Percentiles rank a stretch among this genome's conserved stretches.
These are phyloP conservation scores for Nemotelus pantherinus DNA, from an alignment of 2,888 invertebrate species.

Conservation along the genomic window DNA sequence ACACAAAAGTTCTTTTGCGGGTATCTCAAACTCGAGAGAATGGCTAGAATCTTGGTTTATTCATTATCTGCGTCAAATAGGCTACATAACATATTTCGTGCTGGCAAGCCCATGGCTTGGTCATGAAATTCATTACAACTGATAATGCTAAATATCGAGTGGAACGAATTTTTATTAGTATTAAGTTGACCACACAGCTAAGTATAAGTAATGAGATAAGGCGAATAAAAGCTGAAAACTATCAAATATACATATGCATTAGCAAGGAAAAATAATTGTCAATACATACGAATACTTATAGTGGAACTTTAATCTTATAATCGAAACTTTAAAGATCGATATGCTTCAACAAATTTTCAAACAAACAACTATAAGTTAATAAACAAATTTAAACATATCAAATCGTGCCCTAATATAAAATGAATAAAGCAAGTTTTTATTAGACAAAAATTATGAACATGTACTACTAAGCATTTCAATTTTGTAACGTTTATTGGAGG, in stretches of 20 bases:
- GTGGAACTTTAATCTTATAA: constrained; percentile 5
- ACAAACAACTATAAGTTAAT: not conserved
- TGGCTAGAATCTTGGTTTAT: too few relatives aligned
- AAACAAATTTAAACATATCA: constrained; percentile 41
- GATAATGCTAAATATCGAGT: not conserved
- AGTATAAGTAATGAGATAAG: constrained; percentile 6
- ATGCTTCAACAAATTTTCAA: constrained; percentile 7
- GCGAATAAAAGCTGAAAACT: constrained; percentile 3
- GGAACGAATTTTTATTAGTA: constrained; percentile 36
- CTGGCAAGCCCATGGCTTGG: not conserved
- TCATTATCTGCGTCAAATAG: too few relatives aligned
- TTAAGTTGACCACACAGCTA: not conserved
- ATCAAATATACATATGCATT: not conserved
- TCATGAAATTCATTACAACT: not conserved
- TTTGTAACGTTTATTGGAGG: not conserved
- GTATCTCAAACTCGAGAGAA: too few relatives aligned
- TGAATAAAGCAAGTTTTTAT: not conserved
- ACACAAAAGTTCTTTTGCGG: too few relatives aligned
- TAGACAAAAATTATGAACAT: not conserved
- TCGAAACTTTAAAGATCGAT: constrained; percentile 6
- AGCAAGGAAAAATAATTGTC: not conserved
- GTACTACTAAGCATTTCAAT: constrained; percentile 1
- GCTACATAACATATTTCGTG: too few relatives aligned
- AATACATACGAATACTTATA: not conserved
- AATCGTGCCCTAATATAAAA: constrained; percentile 38